Evolutionary conservation across 2,888 invertebrate species (phyloP), one percentile per base, ranked within the genome.

Genomic region (Rhogogaster chlorosoma): DNA sequence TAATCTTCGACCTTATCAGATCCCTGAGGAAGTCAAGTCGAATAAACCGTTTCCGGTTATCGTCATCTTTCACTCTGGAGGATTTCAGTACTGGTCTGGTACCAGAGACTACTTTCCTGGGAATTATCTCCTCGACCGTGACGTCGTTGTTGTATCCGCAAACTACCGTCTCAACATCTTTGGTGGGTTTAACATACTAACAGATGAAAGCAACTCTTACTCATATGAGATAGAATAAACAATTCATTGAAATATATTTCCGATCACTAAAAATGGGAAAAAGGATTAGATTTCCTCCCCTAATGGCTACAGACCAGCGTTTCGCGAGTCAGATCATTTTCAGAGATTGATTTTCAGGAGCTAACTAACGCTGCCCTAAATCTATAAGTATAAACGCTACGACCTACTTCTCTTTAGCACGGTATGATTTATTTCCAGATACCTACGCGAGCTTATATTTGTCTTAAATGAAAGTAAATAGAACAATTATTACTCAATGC

Each of bases 121-220:
- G 0, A 91, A 92, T 83, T 90, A 89, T 85, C 88, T 92, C 53
- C 82, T 92, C 57, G 90, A 91, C 77, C 88, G 90, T 85, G 87
- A 89, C 64, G 90, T 92, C 9, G 71, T 91, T 38, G 86, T 92
- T 6, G 91, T 91, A 1, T 90, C 88, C 7, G 87, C 91, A 2
- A 91, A 92, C 86, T 92, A 91, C 83, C 88, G 92, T 32, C 78
- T 91, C n/a, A 91, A 91, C 61, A 88, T 92, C 45, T 90, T 92
- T 84, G 92, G 92, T 89, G 15, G 36, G 45, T 83, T 83, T 22
- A 38, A 61, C 7, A 26, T 15, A 22, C n/a, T n/a, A n/a, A n/a
- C 42, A 49, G 38, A 36, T 73, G 2, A 53, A 53, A 53, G n/a
- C 53, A 15, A 45, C 45, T 45, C 45, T 12, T 45, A 12, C 15